phyloP scores from a whole-genome alignment of 2,797 vertebrate species.

The Halcyon chelicuti region DNA sequence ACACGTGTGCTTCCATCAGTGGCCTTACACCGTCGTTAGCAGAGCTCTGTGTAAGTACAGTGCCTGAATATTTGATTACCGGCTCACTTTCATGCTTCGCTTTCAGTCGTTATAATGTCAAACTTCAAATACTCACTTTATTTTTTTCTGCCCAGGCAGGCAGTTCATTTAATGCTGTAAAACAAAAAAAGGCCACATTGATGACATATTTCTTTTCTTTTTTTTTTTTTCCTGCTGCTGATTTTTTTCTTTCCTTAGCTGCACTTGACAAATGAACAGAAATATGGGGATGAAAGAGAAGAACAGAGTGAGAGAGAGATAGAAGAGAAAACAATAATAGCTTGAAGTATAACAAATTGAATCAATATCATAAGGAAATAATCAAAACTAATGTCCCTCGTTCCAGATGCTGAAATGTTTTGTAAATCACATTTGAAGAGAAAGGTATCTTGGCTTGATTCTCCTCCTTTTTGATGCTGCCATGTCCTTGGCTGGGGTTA shows the following conservation, averaged over 20 bases:
- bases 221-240: neutral
- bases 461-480: neutral
- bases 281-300: slow-evolving; percentile 77
- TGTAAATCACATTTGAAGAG: neutral
- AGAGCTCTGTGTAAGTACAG: neutral
- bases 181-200: slow-evolving; percentile 8
- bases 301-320: slow-evolving; percentile 59
- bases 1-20: neutral
- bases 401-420: slow-evolving; percentile 70
- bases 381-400: slow-evolving; percentile 68
- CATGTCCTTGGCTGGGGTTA: neutral
- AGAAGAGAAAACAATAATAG: slow-evolving; percentile 76
- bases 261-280: slow-evolving; percentile 70
- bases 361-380: slow-evolving; percentile 79
- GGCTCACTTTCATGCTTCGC: neutral
- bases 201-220: slow-evolving; percentile 55
- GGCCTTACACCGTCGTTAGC: neutral
- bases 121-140: neutral
- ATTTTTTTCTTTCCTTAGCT: neutral
- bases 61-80: neutral
- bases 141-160: neutral
- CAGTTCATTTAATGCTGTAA: neutral
- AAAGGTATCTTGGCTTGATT: neutral
- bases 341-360: slow-evolving; percentile 64
- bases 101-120: neutral